Evolutionary conservation across 2,113 vertebrate species (phyloP).

Genomic region (Manacus vitellinus): DNA sequence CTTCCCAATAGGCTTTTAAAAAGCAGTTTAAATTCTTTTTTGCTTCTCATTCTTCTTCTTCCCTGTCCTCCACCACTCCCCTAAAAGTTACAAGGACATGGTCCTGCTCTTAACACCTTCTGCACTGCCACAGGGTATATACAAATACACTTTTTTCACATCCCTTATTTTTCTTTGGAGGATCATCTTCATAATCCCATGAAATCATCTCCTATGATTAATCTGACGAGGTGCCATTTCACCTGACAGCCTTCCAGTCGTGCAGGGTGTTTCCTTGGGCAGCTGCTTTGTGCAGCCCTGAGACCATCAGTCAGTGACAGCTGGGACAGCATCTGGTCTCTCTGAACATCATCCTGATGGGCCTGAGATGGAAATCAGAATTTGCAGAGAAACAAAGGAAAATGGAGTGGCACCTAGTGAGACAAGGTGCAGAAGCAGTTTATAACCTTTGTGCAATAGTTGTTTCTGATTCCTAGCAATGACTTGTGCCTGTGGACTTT

Average conservation of each 20-base stretch:
- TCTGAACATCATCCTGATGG: too few species aligned
- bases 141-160: background rate
- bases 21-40: background rate
- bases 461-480: background rate
- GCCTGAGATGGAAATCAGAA: background rate
- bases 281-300: background rate
- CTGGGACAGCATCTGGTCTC: background rate
- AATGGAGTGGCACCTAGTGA: background rate
- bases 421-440: background rate
- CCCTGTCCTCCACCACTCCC: too few species aligned
- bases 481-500: background rate
- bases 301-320: background rate
- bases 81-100: background rate
- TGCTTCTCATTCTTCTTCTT: background rate
- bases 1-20: background rate
- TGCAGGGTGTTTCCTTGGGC: background rate
- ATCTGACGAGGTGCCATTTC: background rate
- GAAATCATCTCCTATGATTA: background rate
- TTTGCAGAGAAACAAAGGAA: background rate
- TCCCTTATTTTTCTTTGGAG: background rate
- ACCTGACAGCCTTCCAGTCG: background rate
- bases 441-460: background rate
- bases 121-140: accelerated
- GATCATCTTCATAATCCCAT: background rate
- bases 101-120: background rate